Conservation (phyloP, 2,888 invertebrate genomes). For the Microchrysa polita region DNA sequence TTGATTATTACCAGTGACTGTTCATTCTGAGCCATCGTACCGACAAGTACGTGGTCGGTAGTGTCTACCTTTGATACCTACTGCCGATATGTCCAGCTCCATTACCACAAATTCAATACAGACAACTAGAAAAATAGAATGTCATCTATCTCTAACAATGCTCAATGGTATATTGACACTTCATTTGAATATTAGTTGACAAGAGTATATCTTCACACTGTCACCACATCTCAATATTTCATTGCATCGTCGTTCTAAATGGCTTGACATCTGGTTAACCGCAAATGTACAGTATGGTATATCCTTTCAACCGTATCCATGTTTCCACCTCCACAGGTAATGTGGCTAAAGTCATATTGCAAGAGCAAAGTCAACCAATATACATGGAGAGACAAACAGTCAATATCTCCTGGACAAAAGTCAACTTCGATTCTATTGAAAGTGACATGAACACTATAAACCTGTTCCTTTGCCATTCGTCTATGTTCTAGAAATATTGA, state of each 20-base stretch:
- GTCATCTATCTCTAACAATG: conserved; percentile 10
- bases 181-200: conserved; percentile 27
- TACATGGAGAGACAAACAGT: neutral
- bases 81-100: no score
- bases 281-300: conserved; percentile 34
- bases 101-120: neutral
- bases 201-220: neutral
- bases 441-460: neutral
- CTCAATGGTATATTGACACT: conserved; percentile 23
- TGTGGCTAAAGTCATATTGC: neutral
- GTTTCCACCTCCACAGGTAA: neutral
- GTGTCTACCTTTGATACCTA: no score
- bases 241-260: conserved; percentile 31
- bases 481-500: neutral
- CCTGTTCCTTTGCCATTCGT: neutral
- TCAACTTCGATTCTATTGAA: neutral
- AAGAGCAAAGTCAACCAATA: conserved; percentile 4
- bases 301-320: conserved; percentile 34
- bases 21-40: no score
- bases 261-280: conserved; percentile 47
- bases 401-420: conserved; percentile 19
- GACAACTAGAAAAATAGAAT: neutral
- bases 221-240: conserved; percentile 21
- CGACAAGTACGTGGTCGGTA: no score
- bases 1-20: no score